Evolutionary conservation across 2,113 vertebrate genomes (phyloP), one percentile per base, ranked within the genome.

Genomic region (Poicephalus gulielmi): DNA sequence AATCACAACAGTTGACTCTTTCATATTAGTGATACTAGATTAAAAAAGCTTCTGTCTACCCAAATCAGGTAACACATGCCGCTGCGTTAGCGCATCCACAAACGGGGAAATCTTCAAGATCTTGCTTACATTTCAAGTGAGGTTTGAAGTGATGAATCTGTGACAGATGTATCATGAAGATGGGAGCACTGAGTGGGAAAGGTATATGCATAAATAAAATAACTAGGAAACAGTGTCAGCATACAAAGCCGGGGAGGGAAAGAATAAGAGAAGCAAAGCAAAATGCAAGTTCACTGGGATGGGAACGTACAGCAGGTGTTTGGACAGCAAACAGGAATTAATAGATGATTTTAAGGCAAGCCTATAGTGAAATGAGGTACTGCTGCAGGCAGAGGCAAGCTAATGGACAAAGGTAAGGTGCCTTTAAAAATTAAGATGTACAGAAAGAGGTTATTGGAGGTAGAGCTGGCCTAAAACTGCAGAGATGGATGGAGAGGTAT

Each of bases 331-430:
- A 41, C 66, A 71, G 47, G 69, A 69, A 66, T 44, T n/a, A 90
- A 85, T 18, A 86, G 82, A 47, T 64, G 94, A 35, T 74, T 94
- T 90, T 93, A 69, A 80, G 76, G 85, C 90, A 83, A 50, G 33
- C 79, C 79, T 57, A 41, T 31, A 35, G 90, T 75, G 92, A 96
- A 96, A 96, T 47, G 82, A 97, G 90, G 84, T 84, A 39, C 24
- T 3, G 59, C 59, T 86, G 84, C 83, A 75, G 75, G 44, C 7
- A 1, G 90, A 80, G 71, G 62, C 46, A 84, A 94, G 17, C n/a
- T 75, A 79, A 82, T 39, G 89, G 92, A 18, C 53, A 73, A 47
- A 86, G 82, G 79, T n/a, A 74, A 77, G 86, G 84, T 71, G 88
- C 74, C 69, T 94, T 91, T 62, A 94, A 86, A 92, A 93, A 94